Percentiles rank a stretch among this genome's conserved stretches.
phyloP scores from a whole-genome alignment of 2,888 invertebrate species.

The Plebejus anna region DNA sequence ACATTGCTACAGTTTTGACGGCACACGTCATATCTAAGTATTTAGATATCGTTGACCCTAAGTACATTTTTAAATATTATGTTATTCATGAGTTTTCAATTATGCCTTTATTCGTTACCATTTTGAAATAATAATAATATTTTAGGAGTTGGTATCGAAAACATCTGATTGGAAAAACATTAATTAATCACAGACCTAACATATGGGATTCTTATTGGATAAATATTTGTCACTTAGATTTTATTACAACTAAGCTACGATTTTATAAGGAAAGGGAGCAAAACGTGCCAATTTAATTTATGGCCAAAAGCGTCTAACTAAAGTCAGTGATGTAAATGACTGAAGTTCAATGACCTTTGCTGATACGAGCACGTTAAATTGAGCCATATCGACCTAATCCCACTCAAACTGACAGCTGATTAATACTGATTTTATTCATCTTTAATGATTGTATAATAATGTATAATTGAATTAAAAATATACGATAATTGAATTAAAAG shows the following conservation, averaged over 20 bases:
- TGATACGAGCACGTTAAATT: slow-evolving; percentile 9
- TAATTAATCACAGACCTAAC: background rate
- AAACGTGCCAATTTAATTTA: background rate
- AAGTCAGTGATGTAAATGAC: background rate
- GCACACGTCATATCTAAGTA: no score
- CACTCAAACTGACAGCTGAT: slow-evolving; percentile 14
- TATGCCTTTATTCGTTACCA: no score
- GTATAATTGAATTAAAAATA: background rate
- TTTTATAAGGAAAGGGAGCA: background rate
- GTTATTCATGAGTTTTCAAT: no score
- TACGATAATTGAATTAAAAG: no score
- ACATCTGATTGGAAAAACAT: background rate
- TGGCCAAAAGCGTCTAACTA: background rate
- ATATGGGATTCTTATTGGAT: background rate
- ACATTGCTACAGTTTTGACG: no score
- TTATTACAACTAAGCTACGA: background rate
- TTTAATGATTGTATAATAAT: background rate
- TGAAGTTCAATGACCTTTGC: slow-evolving; percentile 12
- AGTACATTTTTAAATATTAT: no score
- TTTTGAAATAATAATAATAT: no score
- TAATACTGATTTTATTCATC: background rate
- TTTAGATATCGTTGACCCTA: no score
- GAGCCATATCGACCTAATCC: slow-evolving; percentile 17
- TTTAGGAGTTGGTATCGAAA: background rate
- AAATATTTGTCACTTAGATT: background rate